These are phyloP conservation scores for Drosophila subobscura DNA, from an alignment of 1,140 invertebrate genomes.

Conservation along the genomic window DNA sequence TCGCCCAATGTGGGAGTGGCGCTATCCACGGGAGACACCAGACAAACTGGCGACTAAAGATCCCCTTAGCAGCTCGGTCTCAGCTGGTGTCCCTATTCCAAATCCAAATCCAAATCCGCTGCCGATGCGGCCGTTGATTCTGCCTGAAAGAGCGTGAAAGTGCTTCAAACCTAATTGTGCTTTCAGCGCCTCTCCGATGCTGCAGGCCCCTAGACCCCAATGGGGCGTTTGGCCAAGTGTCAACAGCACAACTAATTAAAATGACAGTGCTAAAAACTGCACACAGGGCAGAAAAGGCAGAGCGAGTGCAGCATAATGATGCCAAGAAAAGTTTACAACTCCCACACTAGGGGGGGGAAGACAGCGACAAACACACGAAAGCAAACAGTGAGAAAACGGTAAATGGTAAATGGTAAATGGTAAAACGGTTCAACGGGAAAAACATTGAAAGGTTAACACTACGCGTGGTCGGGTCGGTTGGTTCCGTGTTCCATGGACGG, in stretches of 20 bases:
- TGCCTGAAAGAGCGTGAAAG: conserved; percentile 53
- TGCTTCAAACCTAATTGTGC: conserved; percentile 71
- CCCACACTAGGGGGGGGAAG: conserved; percentile 10
- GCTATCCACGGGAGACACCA: conserved; percentile 42
- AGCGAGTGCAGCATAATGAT: neutral
- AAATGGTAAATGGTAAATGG: conserved; percentile 15
- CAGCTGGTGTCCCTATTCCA: conserved; percentile 22
- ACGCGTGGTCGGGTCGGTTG: conserved; percentile 73
- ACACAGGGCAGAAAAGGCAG: conserved; percentile 6
- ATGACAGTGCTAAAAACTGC: conserved; percentile 18
- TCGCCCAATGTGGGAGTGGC: conserved; percentile 13
- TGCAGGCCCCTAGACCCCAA: conserved; percentile 25
- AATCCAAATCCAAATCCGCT: neutral
- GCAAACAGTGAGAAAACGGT: conserved; percentile 28
- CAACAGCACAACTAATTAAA: conserved; percentile 46
- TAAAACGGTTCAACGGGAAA: neutral
- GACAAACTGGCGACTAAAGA: conserved; percentile 73
- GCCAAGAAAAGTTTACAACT: conserved; percentile 24
- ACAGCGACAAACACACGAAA: conserved; percentile 2
- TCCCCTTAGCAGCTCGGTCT: conserved; percentile 40
- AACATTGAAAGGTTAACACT: conserved; percentile 47
- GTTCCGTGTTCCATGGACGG: conserved; percentile 23
- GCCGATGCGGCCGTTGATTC: conserved; percentile 9
- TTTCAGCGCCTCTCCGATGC: conserved; percentile 23
- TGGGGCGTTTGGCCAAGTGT: conserved; percentile 43